phyloP scores from a whole-genome alignment of 2,797 vertebrate species.

The Sternarchorhynchus goeldii region DNA sequence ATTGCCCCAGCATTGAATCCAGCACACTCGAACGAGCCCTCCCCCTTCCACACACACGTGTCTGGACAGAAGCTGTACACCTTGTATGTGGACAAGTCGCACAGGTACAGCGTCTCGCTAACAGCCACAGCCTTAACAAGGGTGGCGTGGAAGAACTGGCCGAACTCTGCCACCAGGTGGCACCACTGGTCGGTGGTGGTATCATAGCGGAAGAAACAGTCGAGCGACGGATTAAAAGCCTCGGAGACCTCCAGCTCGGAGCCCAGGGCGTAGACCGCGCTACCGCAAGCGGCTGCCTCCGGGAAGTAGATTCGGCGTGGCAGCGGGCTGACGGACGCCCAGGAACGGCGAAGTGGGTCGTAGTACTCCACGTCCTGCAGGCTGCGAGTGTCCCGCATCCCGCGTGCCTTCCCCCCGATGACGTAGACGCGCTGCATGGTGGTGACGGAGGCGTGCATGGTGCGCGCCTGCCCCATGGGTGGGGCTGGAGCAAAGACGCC shows the following conservation, averaged over 20 bases:
- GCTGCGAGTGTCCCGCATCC: conserved; percentile 77
- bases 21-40: conserved; percentile 95
- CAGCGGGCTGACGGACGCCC: conserved; percentile 85
- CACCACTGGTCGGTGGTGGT: conserved; percentile 89
- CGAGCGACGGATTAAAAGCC: conserved; percentile 93
- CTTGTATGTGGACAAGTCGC: conserved; percentile 96
- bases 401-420: conserved; percentile 88
- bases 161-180: conserved; percentile 92
- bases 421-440: conserved; percentile 87
- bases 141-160: conserved; percentile 94
- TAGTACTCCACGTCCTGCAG: conserved; percentile 92
- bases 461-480: conserved; percentile 87
- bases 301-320: conserved; percentile 92
- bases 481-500: conserved; percentile 80
- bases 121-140: conserved; percentile 92
- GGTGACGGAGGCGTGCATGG: conserved; percentile 90
- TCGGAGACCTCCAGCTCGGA: conserved; percentile 92
- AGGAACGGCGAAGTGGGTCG: conserved; percentile 83
- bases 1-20: conserved; percentile 97
- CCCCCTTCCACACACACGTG: conserved; percentile 90
- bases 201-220: conserved; percentile 94
- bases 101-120: conserved; percentile 87
- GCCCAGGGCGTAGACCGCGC: conserved; percentile 90
- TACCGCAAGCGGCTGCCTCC: conserved; percentile 88
- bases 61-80: conserved; percentile 97